Evolutionary conservation across 2,888 invertebrate species (phyloP), one percentile per base, ranked within the genome.

Genomic region (Blastobasis lacticolella): DNA sequence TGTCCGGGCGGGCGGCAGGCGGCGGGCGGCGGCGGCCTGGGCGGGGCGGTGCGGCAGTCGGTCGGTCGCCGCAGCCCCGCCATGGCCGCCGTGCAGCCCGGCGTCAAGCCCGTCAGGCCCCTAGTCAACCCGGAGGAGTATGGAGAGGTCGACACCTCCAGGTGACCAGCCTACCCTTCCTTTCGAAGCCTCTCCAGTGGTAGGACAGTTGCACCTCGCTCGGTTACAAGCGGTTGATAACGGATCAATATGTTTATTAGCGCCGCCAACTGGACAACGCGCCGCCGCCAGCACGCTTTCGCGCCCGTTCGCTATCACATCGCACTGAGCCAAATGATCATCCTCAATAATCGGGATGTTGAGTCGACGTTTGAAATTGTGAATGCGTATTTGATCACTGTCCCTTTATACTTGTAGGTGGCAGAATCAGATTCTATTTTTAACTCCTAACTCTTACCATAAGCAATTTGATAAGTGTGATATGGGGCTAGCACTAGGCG

Each of bases 121-220:
- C 90, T 93, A 79, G 96, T 96, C 54, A 92, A 94, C 83, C 94
- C 96, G 8, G 92, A 94, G 62, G 96, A 95, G 61, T 88, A 90
- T 64, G 96, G 96, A 57, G 95, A 95, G 81, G 96, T 96, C 59
- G 96, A 96, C 86, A 94, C 95, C 51, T 89, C 88, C 72, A 86
- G 92, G 93, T 93, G 89, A 88, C 89, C 47, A 8, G 48, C 23
- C 37, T 38, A 8, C 49, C 10, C 6, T 40, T 7, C 9, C 40
- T 6, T 37, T 5, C 48, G 37, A 37, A 40, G 10, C 10, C 38
- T 5, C 7, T 38, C 46, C 46, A 41, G n/a, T 9, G 51, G n/a
- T 9, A 36, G 5, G 45, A 10, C 37, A 8, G 46, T 10, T 36
- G 36, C 8, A n/a, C 38, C 38, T 36, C 47, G 8, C 40, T 48